These are phyloP conservation scores for Scaptomyza pallida DNA, from an alignment of 1,140 invertebrate genomes.

Conservation along the genomic window DNA sequence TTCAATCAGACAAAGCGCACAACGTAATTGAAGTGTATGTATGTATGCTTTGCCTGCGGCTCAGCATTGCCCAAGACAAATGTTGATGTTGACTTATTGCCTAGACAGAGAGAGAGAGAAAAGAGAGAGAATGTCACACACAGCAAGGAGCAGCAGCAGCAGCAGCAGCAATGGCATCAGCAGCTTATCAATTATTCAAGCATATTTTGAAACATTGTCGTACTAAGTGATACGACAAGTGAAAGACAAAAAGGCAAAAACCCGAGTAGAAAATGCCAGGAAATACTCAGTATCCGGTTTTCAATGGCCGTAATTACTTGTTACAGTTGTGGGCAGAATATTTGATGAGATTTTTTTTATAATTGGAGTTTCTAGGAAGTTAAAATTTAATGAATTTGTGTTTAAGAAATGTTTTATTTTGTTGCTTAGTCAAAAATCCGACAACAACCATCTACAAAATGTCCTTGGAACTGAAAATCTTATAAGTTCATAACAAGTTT, in stretches of 20 bases:
- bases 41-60: conserved; percentile 47
- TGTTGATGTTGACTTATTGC: conserved; percentile 42
- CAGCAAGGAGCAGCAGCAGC: conserved; percentile 25
- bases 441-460: too few species aligned
- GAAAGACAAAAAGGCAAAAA: conserved; percentile 23
- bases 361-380: too few species aligned
- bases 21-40: conserved; percentile 70
- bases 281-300: neutral
- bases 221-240: conserved; percentile 19
- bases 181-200: conserved; percentile 74
- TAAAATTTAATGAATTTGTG: too few species aligned
- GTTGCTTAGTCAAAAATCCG: too few species aligned
- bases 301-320: neutral
- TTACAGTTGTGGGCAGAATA: too few species aligned
- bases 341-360: too few species aligned
- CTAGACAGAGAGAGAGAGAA: conserved; percentile 41
- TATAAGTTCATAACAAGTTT: too few species aligned
- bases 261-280: neutral
- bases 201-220: conserved; percentile 73
- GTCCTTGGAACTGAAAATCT: too few species aligned
- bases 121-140: neutral
- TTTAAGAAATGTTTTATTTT: too few species aligned
- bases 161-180: conserved; percentile 30
- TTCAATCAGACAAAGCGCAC: conserved; percentile 77
- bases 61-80: conserved; percentile 30